Percentiles rank a stretch among this genome's conserved stretches.
Conservation (phyloP, 2,797 vertebrate species). For the Hypotaenidia okinawae region DNA sequence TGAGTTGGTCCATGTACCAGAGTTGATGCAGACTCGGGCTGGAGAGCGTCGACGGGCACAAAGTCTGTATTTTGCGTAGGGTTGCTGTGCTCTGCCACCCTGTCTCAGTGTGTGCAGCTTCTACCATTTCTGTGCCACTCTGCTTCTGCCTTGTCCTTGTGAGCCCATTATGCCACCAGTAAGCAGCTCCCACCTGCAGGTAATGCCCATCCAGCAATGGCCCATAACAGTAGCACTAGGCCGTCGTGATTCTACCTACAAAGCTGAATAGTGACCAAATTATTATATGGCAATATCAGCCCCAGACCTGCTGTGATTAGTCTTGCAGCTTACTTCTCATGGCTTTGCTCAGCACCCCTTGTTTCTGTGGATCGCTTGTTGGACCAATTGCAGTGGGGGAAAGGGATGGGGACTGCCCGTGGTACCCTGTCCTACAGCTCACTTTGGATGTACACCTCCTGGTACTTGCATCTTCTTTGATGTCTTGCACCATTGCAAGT, state of each 20-base stretch:
- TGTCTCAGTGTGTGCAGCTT: not conserved
- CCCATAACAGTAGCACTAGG: not conserved
- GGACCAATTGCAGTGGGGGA: not conserved
- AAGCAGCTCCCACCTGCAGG: not conserved
- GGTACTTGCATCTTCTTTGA: not conserved
- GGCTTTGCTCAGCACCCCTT: too few species aligned
- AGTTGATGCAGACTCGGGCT: not conserved
- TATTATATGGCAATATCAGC: not conserved
- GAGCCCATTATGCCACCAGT: not conserved
- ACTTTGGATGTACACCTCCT: not conserved
- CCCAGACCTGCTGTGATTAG: too few species aligned
- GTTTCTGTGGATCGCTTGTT: too few species aligned
- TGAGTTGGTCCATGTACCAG: rapidly evolving
- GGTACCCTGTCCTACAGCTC: too few species aligned
- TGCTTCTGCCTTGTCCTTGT: not conserved
- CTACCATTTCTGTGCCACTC: not conserved
- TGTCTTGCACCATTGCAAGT: too few species aligned
- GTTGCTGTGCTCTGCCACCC: not conserved
- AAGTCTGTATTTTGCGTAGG: not conserved
- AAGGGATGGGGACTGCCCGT: rapidly evolving
- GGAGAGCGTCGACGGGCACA: not conserved
- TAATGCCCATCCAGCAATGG: not conserved
- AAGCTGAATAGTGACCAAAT: not conserved
- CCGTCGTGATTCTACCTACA: not conserved
- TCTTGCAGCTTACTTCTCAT: too few species aligned